These are phyloP conservation scores for Nesoenas mayeri DNA, from an alignment of 2,113 vertebrate genomes.

Conservation along the genomic window DNA sequence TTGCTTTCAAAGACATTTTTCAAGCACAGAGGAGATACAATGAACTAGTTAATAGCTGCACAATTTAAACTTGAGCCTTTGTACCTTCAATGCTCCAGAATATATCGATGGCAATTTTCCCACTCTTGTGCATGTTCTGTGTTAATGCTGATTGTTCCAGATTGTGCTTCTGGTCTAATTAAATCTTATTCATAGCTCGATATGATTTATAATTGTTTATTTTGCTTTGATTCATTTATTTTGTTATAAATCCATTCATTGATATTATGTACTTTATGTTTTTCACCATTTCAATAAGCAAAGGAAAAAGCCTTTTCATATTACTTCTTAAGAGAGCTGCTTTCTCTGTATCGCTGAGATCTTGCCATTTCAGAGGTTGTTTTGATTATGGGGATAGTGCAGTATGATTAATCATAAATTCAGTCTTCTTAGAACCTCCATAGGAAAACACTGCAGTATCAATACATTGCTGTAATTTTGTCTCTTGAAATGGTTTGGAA, in stretches of 20 bases:
- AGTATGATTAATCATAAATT: not conserved
- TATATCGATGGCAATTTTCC: not conserved
- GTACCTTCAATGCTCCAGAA: not conserved
- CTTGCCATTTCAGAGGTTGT: constrained; percentile 34
- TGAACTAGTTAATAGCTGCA: constrained; percentile 2
- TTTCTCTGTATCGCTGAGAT: not conserved
- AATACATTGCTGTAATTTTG: not conserved
- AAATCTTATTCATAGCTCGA: not conserved
- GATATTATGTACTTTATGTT: not conserved
- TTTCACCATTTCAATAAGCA: constrained; percentile 37
- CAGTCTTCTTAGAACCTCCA: not conserved
- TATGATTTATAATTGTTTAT: not conserved
- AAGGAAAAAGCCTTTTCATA: not conserved
- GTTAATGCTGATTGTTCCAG: constrained; percentile 46
- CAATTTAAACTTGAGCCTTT: constrained; percentile 28
- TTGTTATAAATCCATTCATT: not conserved
- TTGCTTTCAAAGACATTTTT: constrained; percentile 61
- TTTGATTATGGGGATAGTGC: not conserved
- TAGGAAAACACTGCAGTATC: not conserved
- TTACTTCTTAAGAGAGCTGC: constrained; percentile 3
- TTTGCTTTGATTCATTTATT: not conserved
- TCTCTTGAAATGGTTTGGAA: constrained; percentile 17
- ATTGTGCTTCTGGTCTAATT: constrained; percentile 24
- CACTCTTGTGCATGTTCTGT: constrained; percentile 10
- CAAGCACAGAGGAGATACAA: constrained; percentile 21